A percentile compares a stretch with the other conserved stretches of the same genome.
phyloP scores from a whole-genome alignment of 2,797 vertebrate species.

The Molossus molossus region DNA sequence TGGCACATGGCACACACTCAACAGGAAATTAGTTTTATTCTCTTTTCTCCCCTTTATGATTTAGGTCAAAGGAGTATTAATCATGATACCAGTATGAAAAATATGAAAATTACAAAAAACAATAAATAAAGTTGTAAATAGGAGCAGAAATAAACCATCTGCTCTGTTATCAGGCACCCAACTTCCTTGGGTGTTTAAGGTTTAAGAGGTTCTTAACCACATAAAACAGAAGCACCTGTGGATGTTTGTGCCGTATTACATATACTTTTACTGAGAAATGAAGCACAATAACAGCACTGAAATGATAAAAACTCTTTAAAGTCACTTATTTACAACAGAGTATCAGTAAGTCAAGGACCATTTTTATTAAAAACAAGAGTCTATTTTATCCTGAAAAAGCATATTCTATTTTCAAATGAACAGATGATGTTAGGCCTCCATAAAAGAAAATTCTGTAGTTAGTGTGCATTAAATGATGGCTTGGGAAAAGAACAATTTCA shows the following conservation, averaged over 20 bases:
- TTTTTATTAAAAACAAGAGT: constrained; percentile 37
- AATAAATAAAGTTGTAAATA: constrained; percentile 32
- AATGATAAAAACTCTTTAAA: constrained; percentile 45
- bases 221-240: constrained; percentile 45
- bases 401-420: constrained; percentile 61
- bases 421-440: constrained; percentile 4
- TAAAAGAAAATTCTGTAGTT: constrained; percentile 59
- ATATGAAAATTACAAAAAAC: constrained; percentile 59
- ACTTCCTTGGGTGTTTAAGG: background rate
- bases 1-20: background rate
- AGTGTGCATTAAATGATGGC: constrained; percentile 42
- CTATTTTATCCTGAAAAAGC: constrained; percentile 43
- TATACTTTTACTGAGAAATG: constrained; percentile 36
- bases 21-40: constrained; percentile 13
- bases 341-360: background rate
- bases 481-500: constrained; percentile 21
- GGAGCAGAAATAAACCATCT: constrained; percentile 59
- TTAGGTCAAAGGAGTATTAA: constrained; percentile 51
- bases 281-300: constrained; percentile 5
- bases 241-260: constrained; percentile 6
- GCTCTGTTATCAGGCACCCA: background rate
- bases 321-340: constrained; percentile 60
- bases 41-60: constrained; percentile 26
- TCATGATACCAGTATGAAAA: constrained; percentile 29
- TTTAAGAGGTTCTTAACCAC: constrained; percentile 62